Percentiles rank a stretch among this genome's conserved stretches.
Conservation (phyloP, 2,888 invertebrate genomes). For the Hydriomena furcata region DNA sequence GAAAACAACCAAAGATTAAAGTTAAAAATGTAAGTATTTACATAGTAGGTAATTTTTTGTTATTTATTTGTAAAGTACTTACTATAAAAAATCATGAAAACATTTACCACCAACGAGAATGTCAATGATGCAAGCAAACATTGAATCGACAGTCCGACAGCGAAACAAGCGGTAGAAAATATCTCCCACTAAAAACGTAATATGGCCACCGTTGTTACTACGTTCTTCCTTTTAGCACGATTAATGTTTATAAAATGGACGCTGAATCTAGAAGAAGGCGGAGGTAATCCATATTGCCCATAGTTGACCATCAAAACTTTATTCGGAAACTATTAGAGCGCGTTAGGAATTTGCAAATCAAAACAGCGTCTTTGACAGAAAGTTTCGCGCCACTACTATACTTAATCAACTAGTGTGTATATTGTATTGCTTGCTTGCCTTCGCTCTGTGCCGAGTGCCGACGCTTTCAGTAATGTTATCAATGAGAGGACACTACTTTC, state of each 20-base stretch:
- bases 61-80: too few species aligned
- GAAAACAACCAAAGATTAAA: too few species aligned
- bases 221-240: slow-evolving; percentile 70
- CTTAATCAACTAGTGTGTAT: slow-evolving; percentile 2
- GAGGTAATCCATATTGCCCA: slow-evolving; percentile 50
- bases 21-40: too few species aligned
- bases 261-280: slow-evolving; percentile 59
- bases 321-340: slow-evolving; percentile 32
- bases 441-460: slow-evolving; percentile 13
- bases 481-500: slow-evolving; percentile 62
- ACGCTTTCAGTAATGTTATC: slow-evolving; percentile 67
- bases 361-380: slow-evolving; percentile 63
- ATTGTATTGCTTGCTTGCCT: not conserved
- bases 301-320: not conserved
- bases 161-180: slow-evolving; percentile 52
- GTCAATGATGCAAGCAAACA: slow-evolving; percentile 27
- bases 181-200: slow-evolving; percentile 74
- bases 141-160: slow-evolving; percentile 52
- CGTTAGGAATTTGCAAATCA: slow-evolving; percentile 48
- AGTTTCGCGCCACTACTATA: slow-evolving; percentile 71
- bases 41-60: too few species aligned
- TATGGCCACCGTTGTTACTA: slow-evolving; percentile 81
- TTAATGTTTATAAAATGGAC: slow-evolving; percentile 78
- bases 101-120: slow-evolving; percentile 15
- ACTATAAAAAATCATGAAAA: too few species aligned